A percentile compares a stretch with the other conserved stretches of the same genome.
Conservation (phyloP, 2,113 vertebrate species). For the Hiodon tergisus region DNA sequence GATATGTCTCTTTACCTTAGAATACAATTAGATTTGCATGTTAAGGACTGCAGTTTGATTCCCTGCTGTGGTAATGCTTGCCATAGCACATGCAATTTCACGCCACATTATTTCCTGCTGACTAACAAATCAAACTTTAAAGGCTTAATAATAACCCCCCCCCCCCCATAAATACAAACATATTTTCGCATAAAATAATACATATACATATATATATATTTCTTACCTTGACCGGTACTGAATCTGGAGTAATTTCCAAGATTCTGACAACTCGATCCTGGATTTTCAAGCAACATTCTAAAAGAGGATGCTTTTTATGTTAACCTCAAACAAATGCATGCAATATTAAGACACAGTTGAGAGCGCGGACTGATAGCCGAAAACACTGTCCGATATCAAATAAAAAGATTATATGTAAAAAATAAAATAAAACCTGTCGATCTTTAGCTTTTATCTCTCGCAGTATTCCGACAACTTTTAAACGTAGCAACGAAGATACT, state of each 20-base stretch:
- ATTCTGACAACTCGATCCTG: slow-evolving; percentile 68
- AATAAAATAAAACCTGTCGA: slow-evolving; percentile 4
- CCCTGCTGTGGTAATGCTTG: background rate
- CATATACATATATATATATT: no score
- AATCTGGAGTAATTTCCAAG: slow-evolving; percentile 63
- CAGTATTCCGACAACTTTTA: slow-evolving; percentile 30
- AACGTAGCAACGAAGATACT: slow-evolving; percentile 41
- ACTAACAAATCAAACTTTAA: slow-evolving; percentile 7
- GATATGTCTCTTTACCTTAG: background rate
- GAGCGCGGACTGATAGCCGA: no score
- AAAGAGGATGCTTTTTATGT: slow-evolving; percentile 17
- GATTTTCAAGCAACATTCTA: slow-evolving; percentile 70
- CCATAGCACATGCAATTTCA: slow-evolving; percentile 29
- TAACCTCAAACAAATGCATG: slow-evolving; percentile 17
- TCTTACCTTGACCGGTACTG: slow-evolving; percentile 66
- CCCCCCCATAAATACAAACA: background rate
- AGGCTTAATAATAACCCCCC: background rate
- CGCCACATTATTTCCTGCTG: slow-evolving; percentile 23
- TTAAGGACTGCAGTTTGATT: background rate
- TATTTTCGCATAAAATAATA: background rate
- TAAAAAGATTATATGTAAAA: background rate
- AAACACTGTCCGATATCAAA: background rate
- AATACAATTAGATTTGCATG: background rate
- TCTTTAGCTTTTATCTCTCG: background rate
- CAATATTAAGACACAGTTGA: background rate